Conservation (phyloP, 1,140 invertebrate species). For the Leptinotarsa undecemlineata region DNA sequence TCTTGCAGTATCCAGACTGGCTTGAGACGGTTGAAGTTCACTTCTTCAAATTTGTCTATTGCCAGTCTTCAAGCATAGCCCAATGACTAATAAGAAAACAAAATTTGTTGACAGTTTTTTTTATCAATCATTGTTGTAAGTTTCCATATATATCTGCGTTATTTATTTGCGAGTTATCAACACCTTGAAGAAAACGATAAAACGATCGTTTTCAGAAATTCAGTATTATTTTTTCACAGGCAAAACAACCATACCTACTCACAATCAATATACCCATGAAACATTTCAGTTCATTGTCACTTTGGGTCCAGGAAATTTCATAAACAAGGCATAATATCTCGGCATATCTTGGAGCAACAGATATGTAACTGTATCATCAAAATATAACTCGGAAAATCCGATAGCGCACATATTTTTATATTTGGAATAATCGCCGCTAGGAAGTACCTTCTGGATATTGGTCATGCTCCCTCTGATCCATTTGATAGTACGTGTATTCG, state of each 20-base stretch:
- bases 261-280: not conserved
- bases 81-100: too few relatives aligned
- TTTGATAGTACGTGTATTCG: too few relatives aligned
- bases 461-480: too few relatives aligned
- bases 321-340: not conserved
- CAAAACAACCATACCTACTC: constrained; percentile 46
- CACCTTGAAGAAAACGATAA: constrained; percentile 47
- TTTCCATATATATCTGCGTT: constrained; percentile 29
- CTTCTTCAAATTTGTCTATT: too few relatives aligned
- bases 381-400: not conserved
- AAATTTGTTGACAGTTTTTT: too few relatives aligned
- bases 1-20: too few relatives aligned
- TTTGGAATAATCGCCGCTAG: too few relatives aligned
- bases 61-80: too few relatives aligned
- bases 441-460: too few relatives aligned
- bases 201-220: constrained; percentile 47
- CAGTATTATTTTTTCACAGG: constrained; percentile 48
- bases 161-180: constrained; percentile 34
- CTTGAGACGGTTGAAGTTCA: too few relatives aligned
- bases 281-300: not conserved
- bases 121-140: constrained; percentile 25
- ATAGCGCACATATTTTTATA: too few relatives aligned
- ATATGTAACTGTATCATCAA: not conserved
- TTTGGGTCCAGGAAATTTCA: not conserved
- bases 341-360: not conserved